Base-by-base conservation (phyloP, 2,888 invertebrate species). In the Crematogaster levior region DNA sequence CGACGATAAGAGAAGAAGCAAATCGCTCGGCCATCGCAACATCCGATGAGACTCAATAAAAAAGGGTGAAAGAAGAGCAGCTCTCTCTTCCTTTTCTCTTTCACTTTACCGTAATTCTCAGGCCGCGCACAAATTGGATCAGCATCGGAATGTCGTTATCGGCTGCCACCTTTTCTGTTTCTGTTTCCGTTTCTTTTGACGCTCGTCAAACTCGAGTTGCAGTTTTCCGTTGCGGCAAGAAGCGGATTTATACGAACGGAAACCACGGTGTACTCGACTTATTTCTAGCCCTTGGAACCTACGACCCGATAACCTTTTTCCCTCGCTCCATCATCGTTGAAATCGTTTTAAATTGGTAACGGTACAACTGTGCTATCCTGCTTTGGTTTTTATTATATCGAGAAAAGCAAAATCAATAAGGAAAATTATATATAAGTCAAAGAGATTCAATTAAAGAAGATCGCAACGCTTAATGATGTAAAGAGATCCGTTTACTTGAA, bases 71-170 rank as follows among this genome's bases (percentile, higher is more conserved):
- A 27, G 46, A n/a, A 12, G 30, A 73, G 75, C 83, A 83, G 63
- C 81, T 6, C 5, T 6, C 15, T 66, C 15, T 12, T 27, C 12
- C 24, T 53, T 34, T 0, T 51, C 5, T 24, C 18, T 37, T 1
- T 24, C 15, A 3, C 15, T 21, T 12, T 83, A 27, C 10, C n/a
- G 43, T 70, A 72, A 84, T 84, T 85, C 74, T 75, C 72, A 80
- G 60, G 27, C 85, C 85, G 63, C 86, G 65, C 65, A 63, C 86
- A 90, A 91, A 91, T 90, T 90, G 87, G 84, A 89, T 89, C 73
- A 84, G 48, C 81, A 85, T 83, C 83, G 81, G 83, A 87, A 91
- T 86, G 72, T 84, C 81, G 84, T 86, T 85, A 87, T 85, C 83
- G 63, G 84, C 48, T 60, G 46, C 51, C 48, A 21, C 40, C 27